Evolutionary conservation across 2,113 vertebrate genomes (phyloP), one percentile per base, ranked within the genome.

Genomic region (Formicarius rufipectus): DNA sequence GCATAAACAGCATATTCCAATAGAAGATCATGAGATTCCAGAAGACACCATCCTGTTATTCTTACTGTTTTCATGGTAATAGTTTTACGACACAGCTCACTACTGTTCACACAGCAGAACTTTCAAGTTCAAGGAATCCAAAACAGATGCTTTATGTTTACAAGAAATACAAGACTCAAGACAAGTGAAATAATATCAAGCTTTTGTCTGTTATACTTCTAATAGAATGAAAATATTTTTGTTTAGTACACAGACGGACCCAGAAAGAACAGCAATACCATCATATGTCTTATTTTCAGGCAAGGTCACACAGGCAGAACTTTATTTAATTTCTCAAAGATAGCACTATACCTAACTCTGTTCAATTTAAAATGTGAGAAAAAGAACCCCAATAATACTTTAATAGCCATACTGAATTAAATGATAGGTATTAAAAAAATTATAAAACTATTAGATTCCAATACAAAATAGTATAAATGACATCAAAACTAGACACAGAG

Each of bases 131-230:
- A 86, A 94, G 74, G 89, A 91, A 87, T 83, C 58, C 81, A 91
- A 87, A 96, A 45, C 74, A 96, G 50, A 79, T 31, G 31, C 24
- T 27, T 89, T 90, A 31, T 89, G 45, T 91, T 91, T 85, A 85
- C 55, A 60, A 60, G 56, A 89, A 81, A 81, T 16, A 93, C 12
- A 75, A 73, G 28, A 37, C 58, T 68, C 45, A 39, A 84, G 47
- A 73, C 15, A 67, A 68, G 49, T 47, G 53, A 66, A 94, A 73
- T 12, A 76, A 4, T 45, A 31, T 49, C 66, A 68, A 90, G 62
- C 13, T 94, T 79, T 73, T 56, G 28, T 60, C 84, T 87, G 47
- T 47, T 92, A 21, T 5, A 23, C 31, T 56, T 53, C 39, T 42
- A 89, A 73, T 28, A 87, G 59, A 92, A 89, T 7, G 55, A 69